Evolutionary conservation across 2,113 vertebrate species (phyloP).

Genomic region (Nesoenas mayeri): DNA sequence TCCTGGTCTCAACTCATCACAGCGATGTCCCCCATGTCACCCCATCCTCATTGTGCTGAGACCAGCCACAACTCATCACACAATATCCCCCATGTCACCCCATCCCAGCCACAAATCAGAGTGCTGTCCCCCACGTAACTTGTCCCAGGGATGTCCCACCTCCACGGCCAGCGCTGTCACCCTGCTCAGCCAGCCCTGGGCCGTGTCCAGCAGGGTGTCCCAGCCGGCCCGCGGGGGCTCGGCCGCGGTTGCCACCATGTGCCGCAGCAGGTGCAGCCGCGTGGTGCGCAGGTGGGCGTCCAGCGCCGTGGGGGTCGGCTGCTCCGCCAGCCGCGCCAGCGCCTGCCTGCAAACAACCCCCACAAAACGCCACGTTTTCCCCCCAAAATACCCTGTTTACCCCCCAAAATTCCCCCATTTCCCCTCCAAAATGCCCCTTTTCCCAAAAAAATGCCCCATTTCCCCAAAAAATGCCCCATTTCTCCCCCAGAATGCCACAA

Average conservation of each 20-base stretch:
- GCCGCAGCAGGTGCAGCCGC: slow-evolving; percentile 20
- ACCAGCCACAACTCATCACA: no score
- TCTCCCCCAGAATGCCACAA: not conserved
- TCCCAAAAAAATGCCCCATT: no score
- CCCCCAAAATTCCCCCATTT: no score
- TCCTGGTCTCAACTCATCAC: no score
- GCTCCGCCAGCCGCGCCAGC: not conserved
- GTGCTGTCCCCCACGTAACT: no score
- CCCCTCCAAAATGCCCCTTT: no score
- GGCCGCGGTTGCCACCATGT: not conserved
- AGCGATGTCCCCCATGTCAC: no score
- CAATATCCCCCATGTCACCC: no score
- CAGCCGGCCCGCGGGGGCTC: not conserved
- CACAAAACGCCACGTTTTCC: not conserved
- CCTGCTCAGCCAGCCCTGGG: slow-evolving; percentile 60
- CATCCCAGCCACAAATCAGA: no score
- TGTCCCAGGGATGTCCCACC: slow-evolving; percentile 7
- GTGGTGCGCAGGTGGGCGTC: slow-evolving; percentile 60
- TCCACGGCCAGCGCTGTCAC: not conserved
- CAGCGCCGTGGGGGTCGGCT: slow-evolving; percentile 9
- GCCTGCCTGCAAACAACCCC: not conserved
- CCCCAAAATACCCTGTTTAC: not conserved
- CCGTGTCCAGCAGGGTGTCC: slow-evolving; percentile 15
- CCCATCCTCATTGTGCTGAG: no score
- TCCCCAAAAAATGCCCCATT: no score